Percentiles rank a stretch among this genome's conserved stretches.
Evolutionary conservation across 2,797 vertebrate genomes (phyloP).

Genomic region (Tamandua tetradactyla): DNA sequence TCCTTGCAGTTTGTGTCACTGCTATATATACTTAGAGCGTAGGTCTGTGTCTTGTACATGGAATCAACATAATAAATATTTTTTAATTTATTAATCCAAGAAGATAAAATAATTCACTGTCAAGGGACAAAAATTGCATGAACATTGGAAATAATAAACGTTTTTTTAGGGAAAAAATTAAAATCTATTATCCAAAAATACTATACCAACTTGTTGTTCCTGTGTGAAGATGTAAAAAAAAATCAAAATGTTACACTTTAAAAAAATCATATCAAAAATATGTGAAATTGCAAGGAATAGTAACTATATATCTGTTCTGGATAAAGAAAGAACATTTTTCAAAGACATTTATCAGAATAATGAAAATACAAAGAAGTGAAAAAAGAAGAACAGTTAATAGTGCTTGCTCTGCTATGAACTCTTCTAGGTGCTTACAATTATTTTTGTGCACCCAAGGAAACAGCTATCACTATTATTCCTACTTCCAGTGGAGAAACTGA

Average conservation of each 20-base stretch:
- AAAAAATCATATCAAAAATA: not conserved
- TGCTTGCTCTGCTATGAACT: not conserved
- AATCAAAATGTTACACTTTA: no score
- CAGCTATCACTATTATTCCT: not conserved
- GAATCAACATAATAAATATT: not conserved
- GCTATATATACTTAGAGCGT: not conserved
- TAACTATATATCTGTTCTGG: not conserved
- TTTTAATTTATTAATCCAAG: conserved; percentile 30
- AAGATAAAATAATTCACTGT: conserved; percentile 33
- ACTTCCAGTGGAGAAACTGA: not conserved
- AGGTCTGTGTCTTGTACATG: not conserved
- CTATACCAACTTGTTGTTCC: not conserved
- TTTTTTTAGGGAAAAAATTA: not conserved
- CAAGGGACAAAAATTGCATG: not conserved
- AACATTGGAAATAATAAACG: not conserved
- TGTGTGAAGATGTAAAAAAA: conserved; percentile 21
- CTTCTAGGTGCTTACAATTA: not conserved
- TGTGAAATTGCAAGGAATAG: not conserved
- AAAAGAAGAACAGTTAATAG: not conserved
- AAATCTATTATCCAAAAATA: not conserved
- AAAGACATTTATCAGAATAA: not conserved
- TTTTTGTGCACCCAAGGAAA: not conserved
- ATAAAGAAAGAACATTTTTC: conserved; percentile 22
- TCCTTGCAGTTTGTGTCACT: not conserved
- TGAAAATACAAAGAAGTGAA: not conserved